phyloP scores from a whole-genome alignment of 2,888 invertebrate species.

The Nomada ruficornis region DNA sequence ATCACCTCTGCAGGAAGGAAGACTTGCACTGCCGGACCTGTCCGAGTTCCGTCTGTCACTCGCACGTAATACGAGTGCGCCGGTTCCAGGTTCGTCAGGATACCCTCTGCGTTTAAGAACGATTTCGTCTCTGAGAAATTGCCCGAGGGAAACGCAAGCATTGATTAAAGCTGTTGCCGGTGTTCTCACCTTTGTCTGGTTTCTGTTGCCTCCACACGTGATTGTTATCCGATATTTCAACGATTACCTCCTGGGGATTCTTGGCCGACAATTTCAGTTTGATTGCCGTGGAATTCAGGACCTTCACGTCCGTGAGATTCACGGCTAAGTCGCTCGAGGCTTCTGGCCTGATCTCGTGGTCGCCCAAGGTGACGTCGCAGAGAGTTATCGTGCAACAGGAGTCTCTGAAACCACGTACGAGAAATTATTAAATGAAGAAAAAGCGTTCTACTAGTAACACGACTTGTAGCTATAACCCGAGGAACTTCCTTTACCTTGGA shows the following conservation, averaged over 20 bases:
- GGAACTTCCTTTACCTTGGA: constrained; percentile 83
- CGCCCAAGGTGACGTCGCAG: constrained; percentile 93
- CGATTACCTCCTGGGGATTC: constrained; percentile 73
- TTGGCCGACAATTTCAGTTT: constrained; percentile 79
- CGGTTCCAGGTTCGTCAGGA: constrained; percentile 81
- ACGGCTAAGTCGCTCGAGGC: constrained; percentile 79
- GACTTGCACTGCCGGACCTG: constrained; percentile 78
- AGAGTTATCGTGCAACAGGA: constrained; percentile 93
- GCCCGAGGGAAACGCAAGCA: neutral
- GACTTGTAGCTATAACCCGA: too few relatives aligned
- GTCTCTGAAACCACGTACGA: constrained; percentile 85
- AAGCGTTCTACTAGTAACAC: neutral
- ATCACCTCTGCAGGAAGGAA: constrained; percentile 80
- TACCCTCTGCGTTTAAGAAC: constrained; percentile 73
- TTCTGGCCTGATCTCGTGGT: constrained; percentile 86
- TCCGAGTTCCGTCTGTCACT: constrained; percentile 78
- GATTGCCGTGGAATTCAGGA: constrained; percentile 82
- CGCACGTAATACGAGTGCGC: constrained; percentile 83
- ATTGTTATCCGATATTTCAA: constrained; percentile 81
- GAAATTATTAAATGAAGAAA: neutral
- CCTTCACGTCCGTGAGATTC: constrained; percentile 80
- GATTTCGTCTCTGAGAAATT: neutral
- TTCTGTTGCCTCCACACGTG: constrained; percentile 80
- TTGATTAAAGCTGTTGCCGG: too few relatives aligned
- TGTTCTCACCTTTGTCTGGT: constrained; percentile 77